phyloP scores from a whole-genome alignment of 2,888 invertebrate genomes.

The Oxystoma pomonae region DNA sequence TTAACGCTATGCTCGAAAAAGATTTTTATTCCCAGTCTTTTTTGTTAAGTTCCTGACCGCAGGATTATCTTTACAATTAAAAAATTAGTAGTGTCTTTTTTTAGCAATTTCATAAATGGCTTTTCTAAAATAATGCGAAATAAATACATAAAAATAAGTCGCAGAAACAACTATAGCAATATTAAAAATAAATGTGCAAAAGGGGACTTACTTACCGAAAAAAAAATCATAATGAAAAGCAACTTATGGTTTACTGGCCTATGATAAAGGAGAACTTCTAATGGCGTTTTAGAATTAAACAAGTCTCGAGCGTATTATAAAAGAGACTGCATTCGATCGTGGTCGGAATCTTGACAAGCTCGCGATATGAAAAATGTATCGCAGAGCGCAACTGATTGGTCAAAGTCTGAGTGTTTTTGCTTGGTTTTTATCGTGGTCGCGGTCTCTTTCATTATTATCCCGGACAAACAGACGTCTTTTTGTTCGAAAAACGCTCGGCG shows the following conservation, averaged over 20 bases:
- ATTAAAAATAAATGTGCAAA: too few relatives aligned
- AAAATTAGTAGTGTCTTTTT: too few relatives aligned
- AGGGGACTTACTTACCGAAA: too few relatives aligned
- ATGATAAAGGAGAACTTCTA: conserved; percentile 31
- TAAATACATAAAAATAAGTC: too few relatives aligned
- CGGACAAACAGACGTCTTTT: conserved; percentile 35
- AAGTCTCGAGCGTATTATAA: conserved; percentile 38
- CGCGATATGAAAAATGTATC: conserved; percentile 47
- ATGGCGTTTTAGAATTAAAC: conserved; percentile 41
- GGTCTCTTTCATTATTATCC: conserved; percentile 33
- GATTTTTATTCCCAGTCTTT: too few relatives aligned
- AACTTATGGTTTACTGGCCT: background rate
- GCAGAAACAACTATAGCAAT: too few relatives aligned
- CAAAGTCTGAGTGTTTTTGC: conserved; percentile 26
- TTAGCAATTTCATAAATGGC: too few relatives aligned
- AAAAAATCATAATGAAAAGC: too few relatives aligned
- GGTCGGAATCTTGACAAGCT: conserved; percentile 42
- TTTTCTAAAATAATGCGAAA: too few relatives aligned
- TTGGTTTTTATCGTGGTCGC: conserved; percentile 15
- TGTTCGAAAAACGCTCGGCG: conserved; percentile 29
- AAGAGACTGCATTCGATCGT: conserved; percentile 31
- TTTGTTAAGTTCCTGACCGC: too few relatives aligned
- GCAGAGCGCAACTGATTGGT: conserved; percentile 39
- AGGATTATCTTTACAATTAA: too few relatives aligned
- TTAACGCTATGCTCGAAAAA: too few relatives aligned